A percentile compares a stretch with the other conserved stretches of the same genome.
Evolutionary conservation across 2,797 vertebrate genomes (phyloP).

Genomic region (Zalophus californianus): DNA sequence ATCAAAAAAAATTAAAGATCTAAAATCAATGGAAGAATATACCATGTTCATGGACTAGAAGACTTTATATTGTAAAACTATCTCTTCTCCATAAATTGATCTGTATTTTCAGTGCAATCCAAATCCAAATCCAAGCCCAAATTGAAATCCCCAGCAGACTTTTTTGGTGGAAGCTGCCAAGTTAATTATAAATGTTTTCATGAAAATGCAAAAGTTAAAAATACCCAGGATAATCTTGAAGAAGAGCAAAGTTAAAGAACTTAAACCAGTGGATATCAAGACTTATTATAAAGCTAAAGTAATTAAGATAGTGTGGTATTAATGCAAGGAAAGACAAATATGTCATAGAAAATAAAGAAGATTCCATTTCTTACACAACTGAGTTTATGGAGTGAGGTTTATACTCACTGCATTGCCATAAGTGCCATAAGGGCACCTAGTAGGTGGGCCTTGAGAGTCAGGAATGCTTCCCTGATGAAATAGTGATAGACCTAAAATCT

Average conservation of each 20-base stretch:
- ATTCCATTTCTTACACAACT: not conserved
- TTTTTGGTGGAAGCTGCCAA: not conserved
- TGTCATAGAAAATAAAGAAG: not conserved
- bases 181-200: not conserved
- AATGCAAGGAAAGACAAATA: not conserved
- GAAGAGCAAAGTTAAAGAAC: not conserved
- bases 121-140: constrained; percentile 22
- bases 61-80: not conserved
- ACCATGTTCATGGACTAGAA: not conserved
- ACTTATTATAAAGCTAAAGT: not conserved
- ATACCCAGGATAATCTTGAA: not conserved
- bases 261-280: not conserved
- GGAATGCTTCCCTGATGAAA: not conserved
- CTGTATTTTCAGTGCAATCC: not conserved
- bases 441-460: not conserved
- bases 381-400: not conserved
- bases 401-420: not conserved
- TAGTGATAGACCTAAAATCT: not conserved
- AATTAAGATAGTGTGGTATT: not conserved
- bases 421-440: not conserved
- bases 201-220: not conserved
- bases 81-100: not conserved
- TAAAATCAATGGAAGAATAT: not conserved
- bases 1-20: not conserved
- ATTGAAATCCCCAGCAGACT: not conserved